A percentile compares a stretch with the other conserved stretches of the same genome.
Evolutionary conservation across 2,888 invertebrate species (phyloP).

Genomic region (Xylota segnis): DNA sequence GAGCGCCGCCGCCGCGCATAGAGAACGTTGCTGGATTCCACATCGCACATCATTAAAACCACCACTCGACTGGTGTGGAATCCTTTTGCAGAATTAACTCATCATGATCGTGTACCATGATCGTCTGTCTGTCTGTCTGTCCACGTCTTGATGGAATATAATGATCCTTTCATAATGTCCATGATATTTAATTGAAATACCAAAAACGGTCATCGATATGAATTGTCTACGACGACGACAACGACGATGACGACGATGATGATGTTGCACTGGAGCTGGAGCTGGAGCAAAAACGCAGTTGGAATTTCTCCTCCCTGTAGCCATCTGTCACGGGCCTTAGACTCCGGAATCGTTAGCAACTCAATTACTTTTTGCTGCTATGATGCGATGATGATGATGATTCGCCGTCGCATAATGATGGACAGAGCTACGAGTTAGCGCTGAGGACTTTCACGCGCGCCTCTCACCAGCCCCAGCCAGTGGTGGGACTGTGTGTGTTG

Average conservation of each 20-base stretch:
- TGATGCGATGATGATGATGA: constrained; percentile 59
- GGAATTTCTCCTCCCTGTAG: constrained; percentile 61
- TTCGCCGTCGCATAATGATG: constrained; percentile 71
- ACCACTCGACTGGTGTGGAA: constrained; percentile 23
- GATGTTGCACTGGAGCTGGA: constrained; percentile 3
- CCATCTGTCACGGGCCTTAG: constrained; percentile 71
- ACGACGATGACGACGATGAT: constrained; percentile 23
- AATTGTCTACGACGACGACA: constrained; percentile 68
- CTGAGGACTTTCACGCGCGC: constrained; percentile 72
- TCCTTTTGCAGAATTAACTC: constrained; percentile 72
- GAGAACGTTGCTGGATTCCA: constrained; percentile 62
- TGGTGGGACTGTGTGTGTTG: constrained; percentile 50
- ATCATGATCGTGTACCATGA: constrained; percentile 56
- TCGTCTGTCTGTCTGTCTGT: constrained; percentile 32
- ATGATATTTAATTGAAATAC: constrained; percentile 77
- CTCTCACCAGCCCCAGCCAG: too few relatives aligned
- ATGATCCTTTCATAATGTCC: constrained; percentile 77
- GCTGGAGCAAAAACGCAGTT: constrained; percentile 57
- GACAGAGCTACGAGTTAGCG: constrained; percentile 36
- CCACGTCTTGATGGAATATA: constrained; percentile 74
- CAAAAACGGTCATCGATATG: constrained; percentile 77
- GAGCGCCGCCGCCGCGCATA: constrained; percentile 44
- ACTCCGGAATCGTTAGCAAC: constrained; percentile 72
- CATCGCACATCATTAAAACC: constrained; percentile 76
- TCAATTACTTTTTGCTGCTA: constrained; percentile 73